Base-by-base conservation (phyloP, 2,888 invertebrate genomes). In the Napeogenes sylphis region DNA sequence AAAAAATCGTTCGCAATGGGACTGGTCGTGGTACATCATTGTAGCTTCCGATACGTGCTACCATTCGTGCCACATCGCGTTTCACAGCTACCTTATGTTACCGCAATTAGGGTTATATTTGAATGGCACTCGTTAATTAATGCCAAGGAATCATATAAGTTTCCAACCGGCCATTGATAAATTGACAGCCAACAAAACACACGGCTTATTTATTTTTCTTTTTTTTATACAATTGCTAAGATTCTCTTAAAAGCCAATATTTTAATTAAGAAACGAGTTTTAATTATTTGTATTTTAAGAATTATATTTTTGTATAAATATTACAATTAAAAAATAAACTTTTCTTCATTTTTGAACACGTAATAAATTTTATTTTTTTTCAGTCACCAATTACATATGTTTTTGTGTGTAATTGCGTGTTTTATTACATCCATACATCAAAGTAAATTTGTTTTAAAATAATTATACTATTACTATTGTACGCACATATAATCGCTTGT, bases 21-120 rank as follows among this genome's bases (percentile, higher is more conserved):
- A 85, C 84, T 83, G 85, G 84, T 79, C 82, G 77, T 81, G 80
- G 82, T 81, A 82, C 85, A 83, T 85, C 85, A 85, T 82, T 81
- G 84, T 81, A 78, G 84, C 80, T 77, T 74, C 76, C 84, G 83
- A 84, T 85, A 82, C 83, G 81, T 81, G 82, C 81, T 80, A 80
- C 77, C 72, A 78, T 72, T 75, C 75, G 73, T 74, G 71, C 75
- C 75, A 57, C 47, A 47, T 21, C 53, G 38, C 35, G 45, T 33
- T 12, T 35, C 55, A 59, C 62, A 54, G 57, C 56, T 47, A 58
- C 59, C 66, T 72, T 72, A 69, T 59, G 2, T 2, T 65, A 4
- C n/a, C 0, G 55, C 1, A 4, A 56, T 62, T 67, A 61, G 45
- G 62, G 47, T 46, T 58, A 68, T 42, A 67, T 59, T 70, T 60